Conservation (phyloP, 2,888 invertebrate genomes). For the Drosophila merina region DNA sequence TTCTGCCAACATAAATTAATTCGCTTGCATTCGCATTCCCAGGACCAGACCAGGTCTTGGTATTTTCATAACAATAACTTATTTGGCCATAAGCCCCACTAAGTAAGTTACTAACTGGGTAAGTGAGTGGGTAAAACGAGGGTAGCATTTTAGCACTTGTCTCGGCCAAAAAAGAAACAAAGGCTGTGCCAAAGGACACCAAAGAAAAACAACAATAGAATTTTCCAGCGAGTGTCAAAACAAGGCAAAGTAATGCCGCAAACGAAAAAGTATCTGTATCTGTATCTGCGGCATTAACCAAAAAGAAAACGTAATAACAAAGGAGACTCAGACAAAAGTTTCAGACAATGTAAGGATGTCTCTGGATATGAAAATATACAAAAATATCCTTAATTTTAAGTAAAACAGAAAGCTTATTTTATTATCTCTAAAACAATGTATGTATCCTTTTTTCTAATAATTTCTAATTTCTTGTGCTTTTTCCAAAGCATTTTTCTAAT, state of each 20-base stretch:
- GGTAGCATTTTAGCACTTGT: constrained; percentile 62
- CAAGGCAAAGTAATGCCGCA: constrained; percentile 9
- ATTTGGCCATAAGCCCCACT: constrained; percentile 40
- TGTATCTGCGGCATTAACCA: not conserved
- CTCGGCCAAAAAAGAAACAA: constrained; percentile 20
- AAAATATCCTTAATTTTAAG: too few species aligned
- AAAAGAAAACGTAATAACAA: constrained; percentile 9
- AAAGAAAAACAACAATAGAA: constrained; percentile 35
- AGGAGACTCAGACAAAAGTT: not conserved
- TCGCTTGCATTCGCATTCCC: constrained; percentile 33
- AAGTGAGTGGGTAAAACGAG: constrained; percentile 46
- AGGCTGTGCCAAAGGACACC: constrained; percentile 36
- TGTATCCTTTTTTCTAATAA: constrained; percentile 1
- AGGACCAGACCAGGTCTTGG: constrained; percentile 3
- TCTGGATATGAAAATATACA: too few species aligned
- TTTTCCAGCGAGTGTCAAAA: constrained; percentile 5
- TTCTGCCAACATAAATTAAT: constrained; percentile 40
- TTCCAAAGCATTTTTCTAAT: constrained; percentile 41
- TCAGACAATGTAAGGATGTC: too few species aligned
- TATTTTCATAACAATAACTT: constrained; percentile 45
- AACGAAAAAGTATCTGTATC: not conserved
- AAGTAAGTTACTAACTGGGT: constrained; percentile 45
- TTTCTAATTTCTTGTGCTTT: constrained; percentile 9
- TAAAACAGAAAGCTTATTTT: too few species aligned
- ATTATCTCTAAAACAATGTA: too few species aligned